Evolutionary conservation across 2,113 vertebrate species (phyloP).

Genomic region (Eolophus roseicapilla): DNA sequence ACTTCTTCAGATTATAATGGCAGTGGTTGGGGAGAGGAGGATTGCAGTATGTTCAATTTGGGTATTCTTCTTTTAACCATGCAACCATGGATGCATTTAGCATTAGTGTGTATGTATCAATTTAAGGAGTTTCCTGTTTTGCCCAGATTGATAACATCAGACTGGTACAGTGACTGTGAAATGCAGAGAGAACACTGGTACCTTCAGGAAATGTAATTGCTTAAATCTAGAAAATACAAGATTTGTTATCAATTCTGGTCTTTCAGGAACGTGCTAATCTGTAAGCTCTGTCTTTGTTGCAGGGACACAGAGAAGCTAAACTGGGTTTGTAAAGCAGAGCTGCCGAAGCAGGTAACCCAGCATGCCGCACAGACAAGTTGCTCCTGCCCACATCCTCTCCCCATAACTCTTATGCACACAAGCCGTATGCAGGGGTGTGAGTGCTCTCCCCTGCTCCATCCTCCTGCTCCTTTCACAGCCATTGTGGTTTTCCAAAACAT

Average conservation of each 20-base stretch:
- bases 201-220: not conserved
- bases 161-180: not conserved
- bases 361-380: fast-evolving
- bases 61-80: not conserved
- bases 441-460: too few relatives aligned
- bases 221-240: not conserved
- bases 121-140: not conserved
- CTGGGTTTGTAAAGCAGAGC: not conserved
- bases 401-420: too few relatives aligned
- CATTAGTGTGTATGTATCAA: too few relatives aligned
- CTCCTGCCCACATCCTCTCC: not conserved
- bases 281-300: not conserved
- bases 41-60: not conserved
- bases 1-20: not conserved
- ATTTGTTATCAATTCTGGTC: not conserved
- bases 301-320: not conserved
- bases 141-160: not conserved
- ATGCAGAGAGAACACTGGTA: not conserved
- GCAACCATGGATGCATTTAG: not conserved
- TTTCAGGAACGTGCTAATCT: not conserved
- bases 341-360: not conserved
- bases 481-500: not conserved
- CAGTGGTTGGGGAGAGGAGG: not conserved
- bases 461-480: not conserved
- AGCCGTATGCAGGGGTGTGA: fast-evolving